Percentiles rank a stretch among this genome's conserved stretches.
phyloP scores from a whole-genome alignment of 2,113 vertebrate genomes.

The Coracopsis vasa region DNA sequence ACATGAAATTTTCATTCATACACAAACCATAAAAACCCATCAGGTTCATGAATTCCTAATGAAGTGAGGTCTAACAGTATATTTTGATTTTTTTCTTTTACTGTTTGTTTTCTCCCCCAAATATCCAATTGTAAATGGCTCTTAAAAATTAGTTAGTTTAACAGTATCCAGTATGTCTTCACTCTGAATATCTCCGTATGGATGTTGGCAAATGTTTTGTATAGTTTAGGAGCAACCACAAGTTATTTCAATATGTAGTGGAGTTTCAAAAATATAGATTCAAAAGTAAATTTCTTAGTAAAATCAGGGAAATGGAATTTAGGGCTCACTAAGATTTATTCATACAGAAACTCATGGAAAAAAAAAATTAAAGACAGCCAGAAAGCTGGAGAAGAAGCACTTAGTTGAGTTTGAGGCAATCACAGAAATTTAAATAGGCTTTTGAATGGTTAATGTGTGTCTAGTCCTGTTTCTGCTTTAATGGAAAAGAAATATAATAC shows the following conservation, averaged over 20 bases:
- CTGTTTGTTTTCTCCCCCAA: conserved; percentile 62
- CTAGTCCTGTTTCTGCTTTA: conserved; percentile 39
- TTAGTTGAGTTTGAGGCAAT: conserved; percentile 47
- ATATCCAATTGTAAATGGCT: conserved; percentile 41
- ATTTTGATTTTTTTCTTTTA: conserved; percentile 56
- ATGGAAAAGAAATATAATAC: conserved; percentile 46
- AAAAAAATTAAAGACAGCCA: neutral
- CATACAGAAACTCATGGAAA: neutral
- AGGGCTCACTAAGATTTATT: neutral
- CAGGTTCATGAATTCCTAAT: conserved; percentile 76
- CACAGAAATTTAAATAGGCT: conserved; percentile 45
- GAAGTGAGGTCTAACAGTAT: conserved; percentile 53
- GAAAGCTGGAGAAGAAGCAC: neutral
- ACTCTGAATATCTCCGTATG: neutral
- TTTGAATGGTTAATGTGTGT: conserved; percentile 35
- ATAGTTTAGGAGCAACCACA: conserved; percentile 12
- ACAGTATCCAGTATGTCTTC: neutral
- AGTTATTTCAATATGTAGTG: neutral
- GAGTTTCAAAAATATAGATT: conserved; percentile 31
- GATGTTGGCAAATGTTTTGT: conserved; percentile 11
- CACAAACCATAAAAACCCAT: conserved; percentile 72
- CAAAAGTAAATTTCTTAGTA: conserved; percentile 45
- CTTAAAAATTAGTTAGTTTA: conserved; percentile 32
- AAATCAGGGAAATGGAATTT: conserved; percentile 34
- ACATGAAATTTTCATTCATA: conserved; percentile 77